These are phyloP conservation scores for Amazona vittata DNA, from an alignment of 2,113 vertebrate species.

Conservation along the genomic window DNA sequence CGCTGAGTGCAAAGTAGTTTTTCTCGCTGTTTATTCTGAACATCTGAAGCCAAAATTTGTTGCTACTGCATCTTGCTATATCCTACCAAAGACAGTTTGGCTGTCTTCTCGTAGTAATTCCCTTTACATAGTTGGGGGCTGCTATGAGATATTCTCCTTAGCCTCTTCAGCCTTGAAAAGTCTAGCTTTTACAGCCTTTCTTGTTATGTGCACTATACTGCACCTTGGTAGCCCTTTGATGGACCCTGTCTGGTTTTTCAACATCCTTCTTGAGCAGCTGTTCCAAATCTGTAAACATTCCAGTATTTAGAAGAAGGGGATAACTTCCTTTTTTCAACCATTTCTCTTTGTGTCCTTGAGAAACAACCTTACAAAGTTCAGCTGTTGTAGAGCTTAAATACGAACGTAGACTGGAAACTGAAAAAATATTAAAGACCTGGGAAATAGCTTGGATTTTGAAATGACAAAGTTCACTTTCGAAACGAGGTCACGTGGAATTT, in stretches of 20 bases:
- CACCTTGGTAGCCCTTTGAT: not conserved
- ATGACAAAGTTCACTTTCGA: not conserved
- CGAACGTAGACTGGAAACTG: not conserved
- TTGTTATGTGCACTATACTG: rapidly evolving
- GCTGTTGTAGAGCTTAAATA: not conserved
- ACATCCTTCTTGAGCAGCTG: not conserved
- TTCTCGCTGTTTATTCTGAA: not conserved
- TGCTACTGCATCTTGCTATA: not conserved
- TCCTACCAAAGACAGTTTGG: not conserved
- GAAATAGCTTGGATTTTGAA: not conserved
- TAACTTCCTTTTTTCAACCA: not conserved
- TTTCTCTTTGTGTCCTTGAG: not conserved
- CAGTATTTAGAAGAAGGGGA: not conserved
- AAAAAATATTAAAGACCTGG: not conserved
- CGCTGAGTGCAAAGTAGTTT: not conserved
- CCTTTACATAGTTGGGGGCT: not conserved
- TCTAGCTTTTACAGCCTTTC: not conserved
- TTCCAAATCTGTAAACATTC: not conserved
- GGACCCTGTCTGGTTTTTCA: not conserved
- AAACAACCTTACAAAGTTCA: not conserved
- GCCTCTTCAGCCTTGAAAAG: not conserved
- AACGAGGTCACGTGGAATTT: not conserved
- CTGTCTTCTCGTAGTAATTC: not conserved
- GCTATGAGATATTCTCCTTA: not conserved
- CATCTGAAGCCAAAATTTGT: not conserved